These are phyloP conservation scores for Leptopterna dolabrata DNA, from an alignment of 2,888 invertebrate species.

Conservation along the genomic window DNA sequence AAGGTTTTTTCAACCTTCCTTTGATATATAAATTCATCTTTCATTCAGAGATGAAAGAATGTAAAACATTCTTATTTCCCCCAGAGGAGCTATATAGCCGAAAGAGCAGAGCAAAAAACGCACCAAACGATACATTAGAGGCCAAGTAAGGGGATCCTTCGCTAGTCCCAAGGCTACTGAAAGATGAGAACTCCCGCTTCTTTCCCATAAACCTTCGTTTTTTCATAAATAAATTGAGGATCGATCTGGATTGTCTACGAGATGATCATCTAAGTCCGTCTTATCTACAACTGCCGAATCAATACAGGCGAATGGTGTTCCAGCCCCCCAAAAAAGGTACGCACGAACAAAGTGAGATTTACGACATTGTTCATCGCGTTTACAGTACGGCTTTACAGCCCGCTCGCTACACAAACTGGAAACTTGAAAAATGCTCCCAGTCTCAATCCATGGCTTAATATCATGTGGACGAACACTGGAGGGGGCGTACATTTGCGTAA, in stretches of 20 bases:
- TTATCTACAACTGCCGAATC: background rate
- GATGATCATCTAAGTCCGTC: background rate
- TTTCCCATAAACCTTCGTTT: background rate
- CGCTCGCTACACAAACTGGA: no score
- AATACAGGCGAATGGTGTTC: background rate
- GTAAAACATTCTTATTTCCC: background rate
- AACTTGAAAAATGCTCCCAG: no score
- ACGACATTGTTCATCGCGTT: background rate
- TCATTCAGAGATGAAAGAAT: background rate
- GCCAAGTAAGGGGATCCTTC: background rate
- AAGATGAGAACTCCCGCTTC: background rate
- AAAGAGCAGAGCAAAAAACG: background rate
- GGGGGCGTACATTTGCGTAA: no score
- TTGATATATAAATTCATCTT: background rate
- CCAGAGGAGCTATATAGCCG: background rate
- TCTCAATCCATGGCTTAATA: no score
- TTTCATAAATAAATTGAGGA: background rate
- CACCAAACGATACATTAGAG: background rate
- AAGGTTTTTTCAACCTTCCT: background rate
- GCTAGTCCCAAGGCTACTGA: background rate
- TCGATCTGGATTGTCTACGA: background rate
- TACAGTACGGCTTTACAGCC: no score
- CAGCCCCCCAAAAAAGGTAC: background rate
- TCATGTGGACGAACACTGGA: no score
- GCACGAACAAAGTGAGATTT: background rate